Percentiles rank a stretch among this genome's conserved stretches.
Conservation (phyloP, 2,888 invertebrate genomes). For the Drosophila pseudotakahashii region DNA sequence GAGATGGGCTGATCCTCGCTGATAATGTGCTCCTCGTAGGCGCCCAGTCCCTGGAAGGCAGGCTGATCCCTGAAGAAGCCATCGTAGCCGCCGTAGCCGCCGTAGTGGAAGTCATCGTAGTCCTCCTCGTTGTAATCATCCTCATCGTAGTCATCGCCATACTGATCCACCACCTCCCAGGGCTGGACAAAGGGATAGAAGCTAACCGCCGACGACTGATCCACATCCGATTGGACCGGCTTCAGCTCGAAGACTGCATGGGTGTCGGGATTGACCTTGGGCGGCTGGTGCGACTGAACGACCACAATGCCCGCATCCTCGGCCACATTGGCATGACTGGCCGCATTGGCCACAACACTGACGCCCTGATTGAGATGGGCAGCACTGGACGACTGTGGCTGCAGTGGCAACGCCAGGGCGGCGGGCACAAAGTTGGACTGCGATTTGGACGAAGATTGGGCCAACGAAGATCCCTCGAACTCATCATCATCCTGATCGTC, state of each 20-base stretch:
- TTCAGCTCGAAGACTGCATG: slow-evolving; percentile 79
- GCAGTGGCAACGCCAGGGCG: slow-evolving; percentile 36
- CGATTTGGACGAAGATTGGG: slow-evolving; percentile 1
- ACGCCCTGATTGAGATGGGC: slow-evolving; percentile 54
- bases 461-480: background rate
- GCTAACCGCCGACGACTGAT: slow-evolving; percentile 6
- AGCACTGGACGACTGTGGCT: slow-evolving; percentile 11
- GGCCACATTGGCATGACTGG: slow-evolving; percentile 61
- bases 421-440: slow-evolving; percentile 35
- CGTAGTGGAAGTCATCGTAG: slow-evolving; percentile 47
- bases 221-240: slow-evolving; percentile 51
- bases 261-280: slow-evolving; percentile 79
- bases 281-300: slow-evolving; percentile 71
- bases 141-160: slow-evolving; percentile 23
- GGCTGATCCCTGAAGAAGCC: slow-evolving; percentile 28
- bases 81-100: slow-evolving; percentile 31
- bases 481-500: slow-evolving; percentile 1
- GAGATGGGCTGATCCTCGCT: slow-evolving; percentile 54
- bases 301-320: slow-evolving; percentile 69
- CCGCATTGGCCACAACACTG: slow-evolving; percentile 56
- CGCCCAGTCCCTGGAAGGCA: slow-evolving; percentile 35
- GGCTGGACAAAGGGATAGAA: slow-evolving; percentile 23
- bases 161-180: slow-evolving; percentile 36
- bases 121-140: slow-evolving; percentile 37
- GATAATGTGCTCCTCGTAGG: slow-evolving; percentile 53